Evolutionary conservation across 2,113 vertebrate genomes (phyloP), one percentile per base, ranked within the genome.

Genomic region (Capricornis sumatraensis): DNA sequence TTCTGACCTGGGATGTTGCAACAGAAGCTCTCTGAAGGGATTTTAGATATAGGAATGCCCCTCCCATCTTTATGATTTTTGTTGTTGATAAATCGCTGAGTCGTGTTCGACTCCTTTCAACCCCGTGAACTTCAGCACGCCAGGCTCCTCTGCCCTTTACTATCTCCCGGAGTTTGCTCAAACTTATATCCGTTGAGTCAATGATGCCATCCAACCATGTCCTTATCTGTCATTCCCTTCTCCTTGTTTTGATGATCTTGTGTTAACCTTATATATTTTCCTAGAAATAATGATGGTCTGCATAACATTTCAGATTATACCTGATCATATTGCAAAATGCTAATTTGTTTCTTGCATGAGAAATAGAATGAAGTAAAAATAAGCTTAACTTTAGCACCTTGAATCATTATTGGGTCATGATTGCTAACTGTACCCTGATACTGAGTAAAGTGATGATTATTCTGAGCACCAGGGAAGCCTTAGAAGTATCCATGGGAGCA

Each of bases 261-360:
- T 30, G 21, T 93, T 93, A 95, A 60, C 28, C 50, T 84, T 87
- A 43, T 94, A 47, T 92, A 10, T 67, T 92, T 95, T 92, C 23
- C 15, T 89, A 64, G 12, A 93, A 91, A 74, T 71, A 84, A 76
- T 82, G 60, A n/a, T 58, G 81, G 30, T 76, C 96, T 92, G 15
- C 27, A 58, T 83, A 86, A 82, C 27, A 67, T 85, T 91, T 96
- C 21, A 82, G 64, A 74, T 36, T 30, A 5, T 76, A 60, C 23
- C 13, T 94, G 25, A 95, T 6, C 27, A 16, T 87, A 47, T 45
- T 83, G 27, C 6, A 84, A 96, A 96, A 86, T 95, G 76, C 53
- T 74, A 28, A 82, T 67, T 88, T 94, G 19, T 21, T 85, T 92
- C 23, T 79, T 89, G 25, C 3, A 4, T 97, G 57, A 55, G 81